A percentile compares a stretch with the other conserved stretches of the same genome.
Evolutionary conservation across 1,140 invertebrate species (phyloP).

Genomic region (Drosophila quadrilineata): DNA sequence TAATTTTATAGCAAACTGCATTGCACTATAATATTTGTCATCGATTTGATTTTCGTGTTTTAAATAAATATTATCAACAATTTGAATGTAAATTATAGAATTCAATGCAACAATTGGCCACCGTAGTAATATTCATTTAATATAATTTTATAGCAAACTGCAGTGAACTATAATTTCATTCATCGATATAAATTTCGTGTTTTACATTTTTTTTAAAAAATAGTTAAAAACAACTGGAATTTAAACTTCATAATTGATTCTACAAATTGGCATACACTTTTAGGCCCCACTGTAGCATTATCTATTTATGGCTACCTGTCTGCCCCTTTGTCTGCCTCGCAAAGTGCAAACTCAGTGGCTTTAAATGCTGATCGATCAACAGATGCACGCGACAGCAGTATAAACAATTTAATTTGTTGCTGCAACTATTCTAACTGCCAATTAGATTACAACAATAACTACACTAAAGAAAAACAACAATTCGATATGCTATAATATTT

Average conservation of each 20-base stretch:
- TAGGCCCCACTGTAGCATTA: not conserved
- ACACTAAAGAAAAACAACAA: not conserved
- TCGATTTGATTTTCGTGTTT: too few relatives aligned
- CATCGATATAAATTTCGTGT: too few relatives aligned
- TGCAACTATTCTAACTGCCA: conserved; percentile 10
- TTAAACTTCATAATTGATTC: too few relatives aligned
- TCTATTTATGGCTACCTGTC: conserved; percentile 11
- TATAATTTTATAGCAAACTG: not conserved
- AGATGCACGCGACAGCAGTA: conserved; percentile 13
- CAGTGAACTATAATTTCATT: not conserved
- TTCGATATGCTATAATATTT: not conserved
- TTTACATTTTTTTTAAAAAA: too few relatives aligned
- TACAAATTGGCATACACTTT: not conserved
- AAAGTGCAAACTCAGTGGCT: conserved; percentile 27
- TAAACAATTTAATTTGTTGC: conserved; percentile 11
- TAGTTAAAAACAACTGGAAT: too few relatives aligned
- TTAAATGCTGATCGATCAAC: conserved; percentile 20
- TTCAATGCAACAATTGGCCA: too few relatives aligned
- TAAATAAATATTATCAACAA: too few relatives aligned
- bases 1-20: too few relatives aligned
- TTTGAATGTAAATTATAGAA: too few relatives aligned
- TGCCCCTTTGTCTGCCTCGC: not conserved
- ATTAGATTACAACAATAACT: conserved; percentile 7
- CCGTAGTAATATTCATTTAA: too few relatives aligned
- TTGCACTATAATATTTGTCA: too few relatives aligned